These are phyloP conservation scores for Gari tellinella DNA, from an alignment of 2,888 invertebrate genomes.

Conservation along the genomic window DNA sequence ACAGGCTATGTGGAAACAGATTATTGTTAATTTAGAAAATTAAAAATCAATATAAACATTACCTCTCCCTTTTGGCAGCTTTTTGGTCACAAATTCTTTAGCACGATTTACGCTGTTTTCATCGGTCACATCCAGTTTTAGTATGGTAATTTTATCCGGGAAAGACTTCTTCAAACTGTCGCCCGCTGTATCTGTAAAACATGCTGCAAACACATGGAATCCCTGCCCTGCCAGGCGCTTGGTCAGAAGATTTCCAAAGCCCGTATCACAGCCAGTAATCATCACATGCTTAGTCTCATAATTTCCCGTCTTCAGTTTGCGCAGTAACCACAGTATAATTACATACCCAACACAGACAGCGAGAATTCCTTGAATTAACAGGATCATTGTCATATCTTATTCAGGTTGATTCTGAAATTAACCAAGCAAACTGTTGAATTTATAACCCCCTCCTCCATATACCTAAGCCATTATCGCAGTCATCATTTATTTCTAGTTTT, in stretches of 20 bases:
- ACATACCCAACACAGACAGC: too few relatives aligned
- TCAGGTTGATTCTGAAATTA: too few relatives aligned
- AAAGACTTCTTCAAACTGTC: constrained; percentile 42
- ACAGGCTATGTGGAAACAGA: too few relatives aligned
- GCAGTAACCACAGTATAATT: constrained; percentile 30
- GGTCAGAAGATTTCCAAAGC: constrained; percentile 72
- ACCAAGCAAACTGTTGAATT: too few relatives aligned
- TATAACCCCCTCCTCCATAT: too few relatives aligned
- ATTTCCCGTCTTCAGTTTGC: constrained; percentile 42
- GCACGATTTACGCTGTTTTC: constrained; percentile 54
- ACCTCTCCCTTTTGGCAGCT: constrained; percentile 65
- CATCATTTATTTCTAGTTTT: too few relatives aligned
- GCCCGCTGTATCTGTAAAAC: constrained; percentile 63
- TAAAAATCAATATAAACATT: too few relatives aligned
- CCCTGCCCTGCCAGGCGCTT: constrained; percentile 66
- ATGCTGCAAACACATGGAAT: constrained; percentile 70
- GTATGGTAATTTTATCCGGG: constrained; percentile 47
- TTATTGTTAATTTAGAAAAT: neutral
- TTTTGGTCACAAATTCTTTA: constrained; percentile 31
- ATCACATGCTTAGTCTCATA: constrained; percentile 66
- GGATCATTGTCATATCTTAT: too few relatives aligned
- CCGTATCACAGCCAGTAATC: constrained; percentile 78
- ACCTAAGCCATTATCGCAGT: too few relatives aligned
- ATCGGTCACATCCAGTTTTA: constrained; percentile 65
- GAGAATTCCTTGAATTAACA: too few relatives aligned